phyloP scores from a whole-genome alignment of 2,113 vertebrate species.

The Lucifuga dentata region DNA sequence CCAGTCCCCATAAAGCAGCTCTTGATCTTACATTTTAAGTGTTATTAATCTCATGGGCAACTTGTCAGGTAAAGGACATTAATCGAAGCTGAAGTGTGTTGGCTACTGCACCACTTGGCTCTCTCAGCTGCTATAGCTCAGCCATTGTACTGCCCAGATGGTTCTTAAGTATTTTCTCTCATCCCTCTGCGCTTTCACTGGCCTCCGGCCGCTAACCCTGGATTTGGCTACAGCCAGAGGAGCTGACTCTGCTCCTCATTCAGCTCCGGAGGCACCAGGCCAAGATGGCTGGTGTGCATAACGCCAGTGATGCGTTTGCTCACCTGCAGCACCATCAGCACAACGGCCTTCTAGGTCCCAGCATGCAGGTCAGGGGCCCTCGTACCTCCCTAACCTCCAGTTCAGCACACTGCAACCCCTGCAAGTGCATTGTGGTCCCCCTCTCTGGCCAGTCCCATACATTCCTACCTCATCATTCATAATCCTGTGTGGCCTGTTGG shows the following conservation, averaged over 20 bases:
- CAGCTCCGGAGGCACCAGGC: constrained; percentile 97
- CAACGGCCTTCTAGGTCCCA: constrained; percentile 88
- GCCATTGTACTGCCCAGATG: constrained; percentile 44
- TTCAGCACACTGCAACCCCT: constrained; percentile 51
- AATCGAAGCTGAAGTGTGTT: constrained; percentile 7
- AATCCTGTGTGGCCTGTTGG: constrained; percentile 41
- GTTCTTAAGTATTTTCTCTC: constrained; percentile 77
- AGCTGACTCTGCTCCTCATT: constrained; percentile 97
- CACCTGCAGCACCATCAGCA: constrained; percentile 92
- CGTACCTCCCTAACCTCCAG: constrained; percentile 45
- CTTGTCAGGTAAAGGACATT: neutral
- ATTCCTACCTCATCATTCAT: constrained; percentile 60
- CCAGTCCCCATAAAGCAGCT: constrained; percentile 17
- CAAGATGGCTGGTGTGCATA: constrained; percentile 92
- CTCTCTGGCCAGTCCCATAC: constrained; percentile 38
- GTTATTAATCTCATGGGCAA: neutral
- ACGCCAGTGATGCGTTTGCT: constrained; percentile 90
- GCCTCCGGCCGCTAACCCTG: constrained; percentile 77
- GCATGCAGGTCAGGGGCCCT: constrained; percentile 92
- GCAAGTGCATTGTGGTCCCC: constrained; percentile 61
- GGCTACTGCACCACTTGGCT: constrained; percentile 35
- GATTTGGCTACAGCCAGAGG: constrained; percentile 93
- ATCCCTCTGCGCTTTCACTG: constrained; percentile 78
- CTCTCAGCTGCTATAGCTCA: constrained; percentile 34
- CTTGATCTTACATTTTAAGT: constrained; percentile 30